phyloP scores from a whole-genome alignment of 1,140 invertebrate genomes.

The Cyphomyrmex costatus region DNA sequence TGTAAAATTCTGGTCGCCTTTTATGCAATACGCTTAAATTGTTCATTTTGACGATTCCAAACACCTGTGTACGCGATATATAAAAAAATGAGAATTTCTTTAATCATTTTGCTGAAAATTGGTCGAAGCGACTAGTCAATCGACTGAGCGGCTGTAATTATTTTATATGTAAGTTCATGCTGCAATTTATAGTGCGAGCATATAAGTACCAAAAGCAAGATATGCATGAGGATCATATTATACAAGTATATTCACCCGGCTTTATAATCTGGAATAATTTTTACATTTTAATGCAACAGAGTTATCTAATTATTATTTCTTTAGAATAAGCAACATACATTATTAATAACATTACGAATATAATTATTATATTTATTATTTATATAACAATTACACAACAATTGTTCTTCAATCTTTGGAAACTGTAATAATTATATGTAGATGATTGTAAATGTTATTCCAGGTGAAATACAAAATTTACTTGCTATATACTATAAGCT shows the following conservation, averaged over 20 bases:
- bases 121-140: slow-evolving; percentile 29
- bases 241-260: neutral
- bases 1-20: slow-evolving; percentile 58
- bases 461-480: neutral
- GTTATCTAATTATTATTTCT: neutral
- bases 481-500: neutral
- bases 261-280: neutral
- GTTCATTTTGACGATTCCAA: neutral
- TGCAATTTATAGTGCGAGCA: neutral
- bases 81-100: neutral
- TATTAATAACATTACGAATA: neutral
- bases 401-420: neutral
- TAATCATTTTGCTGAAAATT: slow-evolving; percentile 36
- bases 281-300: neutral
- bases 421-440: neutral
- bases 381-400: no score
- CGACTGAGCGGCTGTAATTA: neutral
- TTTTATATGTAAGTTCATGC: no score
- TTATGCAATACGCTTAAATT: neutral
- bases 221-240: neutral
- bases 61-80: neutral
- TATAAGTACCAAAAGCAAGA: neutral
- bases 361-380: neutral
- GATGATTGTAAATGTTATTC: neutral
- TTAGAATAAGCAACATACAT: neutral